Base-by-base conservation (phyloP, 2,797 vertebrate species). In the Naso thynnoides region DNA sequence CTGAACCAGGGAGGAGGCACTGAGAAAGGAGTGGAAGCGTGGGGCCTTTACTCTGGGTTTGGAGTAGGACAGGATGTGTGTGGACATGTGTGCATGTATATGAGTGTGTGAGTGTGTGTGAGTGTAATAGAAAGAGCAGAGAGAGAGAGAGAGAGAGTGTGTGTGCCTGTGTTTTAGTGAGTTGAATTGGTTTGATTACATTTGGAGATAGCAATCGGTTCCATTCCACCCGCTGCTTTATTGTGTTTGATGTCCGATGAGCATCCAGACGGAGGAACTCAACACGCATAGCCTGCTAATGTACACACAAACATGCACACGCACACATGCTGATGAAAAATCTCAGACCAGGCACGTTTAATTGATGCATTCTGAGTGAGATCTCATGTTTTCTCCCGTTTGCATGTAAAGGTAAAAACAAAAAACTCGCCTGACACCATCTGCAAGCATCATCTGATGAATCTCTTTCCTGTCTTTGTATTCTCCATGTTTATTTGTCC, bases 221-320 rank as follows among this genome's bases (percentile, higher is more conserved):
- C 79, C 65, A 76, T 73, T 87, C 89, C 80, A 67, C 77, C 87
- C 62, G 47, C 68, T 66, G 85, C 84, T 88, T 89, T 86, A 85
- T 90, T 90, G 79, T 86, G 88, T 93, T 93, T 92, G 92, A 93
- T 90, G 89, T 91, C 86, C 70, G 49, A 87, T 57, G 88, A 93
- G 84, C 81, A 83, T 86, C 82, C 79, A 91, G 87, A 91, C 31
- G 81, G 73, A 87, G 83, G 68, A 53, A 38, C 82, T 86, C 76
- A 81, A 73, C 79, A 78, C 47, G 65, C 77, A 67, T 38, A 77
- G 61, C 63, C 67, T 44, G 53, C 44, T 69, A 73, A 70, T 44
- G 58, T 70, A 56, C 24, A 61, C 66, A 23, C 48, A 44, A 23
- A 47, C 79, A 63, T 26, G 2, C 61, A 42, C 53, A 26, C 23